Evolutionary conservation across 1,140 invertebrate genomes (phyloP).

Genomic region (Orius laevigatus): DNA sequence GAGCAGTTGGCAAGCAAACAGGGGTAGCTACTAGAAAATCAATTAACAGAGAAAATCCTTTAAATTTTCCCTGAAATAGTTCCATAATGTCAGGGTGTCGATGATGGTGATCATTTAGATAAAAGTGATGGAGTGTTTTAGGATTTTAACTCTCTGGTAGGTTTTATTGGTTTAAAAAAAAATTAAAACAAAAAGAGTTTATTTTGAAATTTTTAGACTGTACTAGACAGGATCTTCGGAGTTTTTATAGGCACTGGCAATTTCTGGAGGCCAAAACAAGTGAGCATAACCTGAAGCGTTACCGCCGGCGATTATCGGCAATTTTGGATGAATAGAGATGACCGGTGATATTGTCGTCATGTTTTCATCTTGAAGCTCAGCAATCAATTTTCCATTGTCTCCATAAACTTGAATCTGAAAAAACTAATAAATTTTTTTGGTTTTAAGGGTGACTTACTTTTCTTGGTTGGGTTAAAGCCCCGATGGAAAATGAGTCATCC

Average conservation of each 20-base stretch:
- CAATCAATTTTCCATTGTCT: slow-evolving; percentile 11
- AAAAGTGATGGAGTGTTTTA: too few relatives aligned
- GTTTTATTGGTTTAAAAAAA: too few relatives aligned
- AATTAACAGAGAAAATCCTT: too few relatives aligned
- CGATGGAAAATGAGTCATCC: slow-evolving; percentile 17
- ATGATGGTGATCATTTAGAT: too few relatives aligned
- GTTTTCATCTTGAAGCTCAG: slow-evolving; percentile 8
- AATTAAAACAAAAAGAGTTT: not conserved
- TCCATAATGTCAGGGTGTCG: too few relatives aligned
- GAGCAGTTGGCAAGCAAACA: too few relatives aligned
- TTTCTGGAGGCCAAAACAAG: slow-evolving; percentile 13
- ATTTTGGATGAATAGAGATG: slow-evolving; percentile 15
- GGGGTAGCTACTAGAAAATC: too few relatives aligned
- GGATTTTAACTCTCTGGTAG: too few relatives aligned
- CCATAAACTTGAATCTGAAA: slow-evolving; percentile 18
- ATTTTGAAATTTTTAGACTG: slow-evolving; percentile 1
- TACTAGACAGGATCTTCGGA: not conserved
- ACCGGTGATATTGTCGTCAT: slow-evolving; percentile 16
- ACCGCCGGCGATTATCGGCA: slow-evolving; percentile 19
- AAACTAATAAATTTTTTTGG: slow-evolving; percentile 3
- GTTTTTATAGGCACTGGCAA: not conserved
- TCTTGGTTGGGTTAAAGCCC: slow-evolving; percentile 15
- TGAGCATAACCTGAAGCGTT: slow-evolving; percentile 17
- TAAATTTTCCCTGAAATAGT: too few relatives aligned
- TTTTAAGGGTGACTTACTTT: slow-evolving; percentile 11